phyloP scores from a whole-genome alignment of 1,140 invertebrate species.

The Pectinophora gossypiella region DNA sequence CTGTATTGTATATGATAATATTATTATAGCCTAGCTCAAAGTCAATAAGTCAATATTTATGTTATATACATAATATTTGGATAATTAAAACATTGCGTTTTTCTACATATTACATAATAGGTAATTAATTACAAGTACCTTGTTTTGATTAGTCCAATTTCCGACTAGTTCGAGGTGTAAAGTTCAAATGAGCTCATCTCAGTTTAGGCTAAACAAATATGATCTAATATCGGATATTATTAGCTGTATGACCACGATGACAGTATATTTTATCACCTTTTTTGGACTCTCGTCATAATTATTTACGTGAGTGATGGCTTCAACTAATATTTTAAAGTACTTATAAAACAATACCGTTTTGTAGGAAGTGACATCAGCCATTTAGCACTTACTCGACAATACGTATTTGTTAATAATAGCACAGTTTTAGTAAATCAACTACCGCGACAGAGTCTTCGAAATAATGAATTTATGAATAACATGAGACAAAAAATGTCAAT shows the following conservation, averaged over 20 bases:
- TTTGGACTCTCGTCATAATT: conserved; percentile 10
- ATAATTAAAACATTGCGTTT: too few relatives aligned
- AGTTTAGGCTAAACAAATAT: not conserved
- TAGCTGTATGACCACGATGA: not conserved
- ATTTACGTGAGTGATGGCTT: conserved; percentile 12
- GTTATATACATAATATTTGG: too few relatives aligned
- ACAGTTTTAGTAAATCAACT: conserved; percentile 19
- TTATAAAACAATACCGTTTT: conserved; percentile 28
- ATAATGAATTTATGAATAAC: conserved; percentile 11
- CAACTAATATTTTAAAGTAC: conserved; percentile 11
- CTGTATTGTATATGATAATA: too few relatives aligned
- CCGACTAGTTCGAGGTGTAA: not conserved
- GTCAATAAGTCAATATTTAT: too few relatives aligned
- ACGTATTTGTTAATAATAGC: conserved; percentile 8
- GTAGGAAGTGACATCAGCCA: conserved; percentile 47
- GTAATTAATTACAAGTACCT: too few relatives aligned
- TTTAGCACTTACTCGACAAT: conserved; percentile 24
- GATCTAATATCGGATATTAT: too few relatives aligned
- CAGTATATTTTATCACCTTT: not conserved
- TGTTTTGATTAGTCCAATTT: too few relatives aligned
- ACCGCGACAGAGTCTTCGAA: conserved; percentile 21
- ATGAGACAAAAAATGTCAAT: not conserved
- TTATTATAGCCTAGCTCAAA: too few relatives aligned
- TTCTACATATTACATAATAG: too few relatives aligned
- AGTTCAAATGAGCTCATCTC: not conserved